A percentile compares a stretch with the other conserved stretches of the same genome.
phyloP scores from a whole-genome alignment of 2,888 invertebrate species.

The Melanotus villosus region DNA sequence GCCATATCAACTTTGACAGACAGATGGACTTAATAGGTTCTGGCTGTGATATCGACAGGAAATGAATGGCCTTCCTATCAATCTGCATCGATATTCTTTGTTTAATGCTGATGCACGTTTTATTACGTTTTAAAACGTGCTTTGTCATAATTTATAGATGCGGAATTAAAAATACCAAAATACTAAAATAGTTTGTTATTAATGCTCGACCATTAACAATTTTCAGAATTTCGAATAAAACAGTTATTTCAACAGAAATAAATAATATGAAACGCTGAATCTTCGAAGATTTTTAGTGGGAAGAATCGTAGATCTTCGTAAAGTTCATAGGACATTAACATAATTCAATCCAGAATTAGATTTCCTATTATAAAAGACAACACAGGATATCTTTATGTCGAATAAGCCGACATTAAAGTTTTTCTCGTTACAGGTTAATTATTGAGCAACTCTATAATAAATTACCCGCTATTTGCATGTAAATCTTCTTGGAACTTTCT shows the following conservation, averaged over 20 bases:
- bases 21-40: conserved; percentile 23
- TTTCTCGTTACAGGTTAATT: conserved; percentile 3
- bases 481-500: conserved; percentile 6
- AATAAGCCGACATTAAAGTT: not conserved
- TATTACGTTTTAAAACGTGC: too few relatives aligned
- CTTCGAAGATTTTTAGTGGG: too few relatives aligned
- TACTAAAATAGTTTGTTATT: too few relatives aligned
- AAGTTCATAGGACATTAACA: not conserved
- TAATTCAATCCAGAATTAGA: not conserved
- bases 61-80: conserved; percentile 8
- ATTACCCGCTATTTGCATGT: not conserved
- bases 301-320: too few relatives aligned
- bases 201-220: too few relatives aligned
- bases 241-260: too few relatives aligned
- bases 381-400: not conserved
- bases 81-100: conserved; percentile 2
- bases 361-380: not conserved
- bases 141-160: too few relatives aligned
- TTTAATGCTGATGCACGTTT: not conserved
- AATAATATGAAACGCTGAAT: too few relatives aligned
- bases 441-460: conserved; percentile 1
- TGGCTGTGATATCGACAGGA: conserved; percentile 15
- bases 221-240: too few relatives aligned
- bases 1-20: conserved; percentile 12
- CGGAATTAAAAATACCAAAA: too few relatives aligned